phyloP scores from a whole-genome alignment of 2,888 invertebrate species.

The Sycophila texana region DNA sequence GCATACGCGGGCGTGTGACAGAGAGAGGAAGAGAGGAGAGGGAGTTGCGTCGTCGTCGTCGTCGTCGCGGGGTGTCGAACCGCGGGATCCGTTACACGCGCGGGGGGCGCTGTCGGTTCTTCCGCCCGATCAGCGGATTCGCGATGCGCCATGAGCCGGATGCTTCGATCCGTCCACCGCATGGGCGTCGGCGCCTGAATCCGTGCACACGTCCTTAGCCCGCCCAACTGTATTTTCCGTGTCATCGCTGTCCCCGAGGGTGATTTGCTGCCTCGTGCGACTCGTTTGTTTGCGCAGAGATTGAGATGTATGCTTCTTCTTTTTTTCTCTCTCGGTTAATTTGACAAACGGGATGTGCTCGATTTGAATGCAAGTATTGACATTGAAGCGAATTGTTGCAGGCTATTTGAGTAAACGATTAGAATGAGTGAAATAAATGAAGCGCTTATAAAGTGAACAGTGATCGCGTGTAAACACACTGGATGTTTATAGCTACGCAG shows the following conservation, averaged over 20 bases:
- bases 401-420: no score
- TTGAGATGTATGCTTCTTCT: neutral
- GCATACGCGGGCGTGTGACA: neutral
- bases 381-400: no score
- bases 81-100: neutral
- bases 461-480: no score
- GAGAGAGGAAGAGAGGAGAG: neutral
- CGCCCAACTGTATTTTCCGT: neutral
- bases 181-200: neutral
- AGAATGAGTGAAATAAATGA: no score
- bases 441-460: no score
- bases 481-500: no score
- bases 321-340: neutral
- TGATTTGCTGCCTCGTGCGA: neutral
- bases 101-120: neutral
- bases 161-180: neutral
- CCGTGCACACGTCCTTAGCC: neutral
- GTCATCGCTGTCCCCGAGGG: neutral
- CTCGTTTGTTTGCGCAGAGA: neutral
- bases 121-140: conserved; percentile 8
- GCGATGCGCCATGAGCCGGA: neutral
- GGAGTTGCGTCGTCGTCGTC: neutral
- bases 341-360: neutral
- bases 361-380: no score
- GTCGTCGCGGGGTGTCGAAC: conserved; percentile 18